Evolutionary conservation across 2,797 vertebrate species (phyloP).

Genomic region (Hypotaenidia philippensis): DNA sequence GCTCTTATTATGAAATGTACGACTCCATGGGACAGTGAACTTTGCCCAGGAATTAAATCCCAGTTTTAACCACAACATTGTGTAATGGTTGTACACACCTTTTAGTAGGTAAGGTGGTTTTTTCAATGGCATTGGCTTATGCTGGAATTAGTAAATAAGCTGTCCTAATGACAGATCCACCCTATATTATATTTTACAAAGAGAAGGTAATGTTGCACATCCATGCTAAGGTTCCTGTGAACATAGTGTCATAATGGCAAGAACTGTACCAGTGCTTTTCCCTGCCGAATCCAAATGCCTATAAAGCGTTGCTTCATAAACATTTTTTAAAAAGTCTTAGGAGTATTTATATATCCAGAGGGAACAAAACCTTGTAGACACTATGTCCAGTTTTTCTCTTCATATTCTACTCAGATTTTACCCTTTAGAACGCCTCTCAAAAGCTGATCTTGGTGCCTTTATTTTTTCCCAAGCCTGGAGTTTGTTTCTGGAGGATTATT

Average conservation of each 20-base stretch:
- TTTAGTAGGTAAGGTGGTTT: background rate
- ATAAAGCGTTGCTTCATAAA: constrained; percentile 60
- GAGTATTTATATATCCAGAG: constrained; percentile 41
- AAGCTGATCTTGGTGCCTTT: background rate
- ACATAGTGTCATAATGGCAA: background rate
- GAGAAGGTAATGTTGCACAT: background rate
- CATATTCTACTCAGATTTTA: constrained; percentile 6
- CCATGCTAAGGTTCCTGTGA: background rate
- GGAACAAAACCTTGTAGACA: background rate
- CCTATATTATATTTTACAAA: constrained; percentile 27
- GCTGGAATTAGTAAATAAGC: constrained; percentile 55
- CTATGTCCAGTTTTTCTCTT: background rate
- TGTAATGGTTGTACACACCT: constrained; percentile 67
- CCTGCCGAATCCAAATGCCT: constrained; percentile 44
- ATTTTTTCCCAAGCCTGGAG: constrained; percentile 57
- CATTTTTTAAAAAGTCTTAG: background rate
- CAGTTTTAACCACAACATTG: constrained; percentile 68
- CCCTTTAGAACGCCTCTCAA: constrained; percentile 2
- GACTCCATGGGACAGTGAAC: constrained; percentile 66
- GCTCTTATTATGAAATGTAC: constrained; percentile 66
- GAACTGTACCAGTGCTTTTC: background rate
- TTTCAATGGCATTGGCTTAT: constrained; percentile 16
- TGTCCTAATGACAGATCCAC: constrained; percentile 14
- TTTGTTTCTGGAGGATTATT: constrained; percentile 40
- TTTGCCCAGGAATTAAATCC: constrained; percentile 69